Evolutionary conservation across 1,140 invertebrate species (phyloP).

Genomic region (Telenomus remus): DNA sequence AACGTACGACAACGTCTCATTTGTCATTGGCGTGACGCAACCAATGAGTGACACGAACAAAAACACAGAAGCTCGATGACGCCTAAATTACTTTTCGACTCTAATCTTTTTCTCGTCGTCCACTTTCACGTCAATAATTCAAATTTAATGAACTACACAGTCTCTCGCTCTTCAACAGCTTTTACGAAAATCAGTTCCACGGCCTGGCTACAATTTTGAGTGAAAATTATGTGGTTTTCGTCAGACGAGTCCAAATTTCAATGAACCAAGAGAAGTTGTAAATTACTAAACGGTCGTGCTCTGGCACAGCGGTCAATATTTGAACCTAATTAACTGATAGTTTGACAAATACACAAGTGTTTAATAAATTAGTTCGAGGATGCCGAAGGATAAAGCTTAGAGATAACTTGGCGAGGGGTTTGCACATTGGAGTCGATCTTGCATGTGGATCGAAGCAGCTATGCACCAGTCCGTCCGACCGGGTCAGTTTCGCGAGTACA

Average conservation of each 20-base stretch:
- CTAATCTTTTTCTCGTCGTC: slow-evolving; percentile 11
- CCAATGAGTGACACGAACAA: slow-evolving; percentile 65
- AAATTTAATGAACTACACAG: slow-evolving; percentile 1
- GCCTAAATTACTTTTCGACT: slow-evolving; percentile 33
- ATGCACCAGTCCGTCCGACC: slow-evolving; percentile 28
- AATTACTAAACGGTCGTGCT: not conserved
- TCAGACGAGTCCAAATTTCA: not conserved
- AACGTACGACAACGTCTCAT: slow-evolving; percentile 74
- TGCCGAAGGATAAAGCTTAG: slow-evolving; percentile 28
- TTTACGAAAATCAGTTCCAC: no score
- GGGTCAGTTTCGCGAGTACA: slow-evolving; percentile 51
- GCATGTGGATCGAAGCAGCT: slow-evolving; percentile 45
- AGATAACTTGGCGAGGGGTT: slow-evolving; percentile 38
- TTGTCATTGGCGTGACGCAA: slow-evolving; percentile 70
- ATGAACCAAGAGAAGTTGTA: not conserved
- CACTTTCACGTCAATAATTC: slow-evolving; percentile 8
- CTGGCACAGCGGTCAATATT: slow-evolving; percentile 8
- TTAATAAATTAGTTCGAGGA: slow-evolving; percentile 44
- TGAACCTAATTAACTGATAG: slow-evolving; percentile 27
- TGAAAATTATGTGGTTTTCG: slow-evolving; percentile 12
- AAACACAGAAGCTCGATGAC: slow-evolving; percentile 32
- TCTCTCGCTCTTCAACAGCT: no score
- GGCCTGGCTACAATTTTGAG: not conserved
- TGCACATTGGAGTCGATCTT: slow-evolving; percentile 46
- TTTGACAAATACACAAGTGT: slow-evolving; percentile 39